Evolutionary conservation across 2,113 vertebrate species (phyloP).

Genomic region (Nansenia antarctica): DNA sequence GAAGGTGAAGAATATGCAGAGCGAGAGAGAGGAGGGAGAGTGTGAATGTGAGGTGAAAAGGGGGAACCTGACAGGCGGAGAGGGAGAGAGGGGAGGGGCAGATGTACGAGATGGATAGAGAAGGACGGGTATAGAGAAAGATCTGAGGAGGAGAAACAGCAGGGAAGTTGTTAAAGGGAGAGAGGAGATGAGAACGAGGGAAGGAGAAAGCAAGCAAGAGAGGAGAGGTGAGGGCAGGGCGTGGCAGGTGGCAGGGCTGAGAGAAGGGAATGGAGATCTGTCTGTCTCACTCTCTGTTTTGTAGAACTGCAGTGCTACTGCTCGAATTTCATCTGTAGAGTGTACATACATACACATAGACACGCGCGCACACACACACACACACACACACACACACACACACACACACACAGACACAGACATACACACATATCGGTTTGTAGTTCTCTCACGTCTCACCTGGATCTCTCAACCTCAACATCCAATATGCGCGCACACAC

Average conservation of each 20-base stretch:
- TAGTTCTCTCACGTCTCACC: not conserved
- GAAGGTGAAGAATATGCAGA: conserved; percentile 27
- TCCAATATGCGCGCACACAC: not conserved
- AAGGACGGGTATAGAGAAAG: not conserved
- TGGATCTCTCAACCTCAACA: not conserved
- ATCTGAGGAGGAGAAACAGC: not conserved
- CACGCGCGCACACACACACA: not conserved
- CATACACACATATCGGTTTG: not conserved
- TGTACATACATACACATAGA: no score
- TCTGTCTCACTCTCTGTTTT: not conserved
- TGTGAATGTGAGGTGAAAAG: conserved; percentile 30
- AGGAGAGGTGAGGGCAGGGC: not conserved
- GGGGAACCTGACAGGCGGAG: conserved; percentile 15
- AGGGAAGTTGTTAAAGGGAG: not conserved
- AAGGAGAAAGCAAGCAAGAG: not conserved
- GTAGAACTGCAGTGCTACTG: not conserved
- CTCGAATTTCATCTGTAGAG: not conserved
- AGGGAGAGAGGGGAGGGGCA: not conserved
- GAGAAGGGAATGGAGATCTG: not conserved
- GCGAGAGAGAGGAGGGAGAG: conserved; percentile 2
- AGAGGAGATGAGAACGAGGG: not conserved
- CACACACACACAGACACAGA: not conserved
- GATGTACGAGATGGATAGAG: conserved; percentile 8
- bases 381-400: not conserved
- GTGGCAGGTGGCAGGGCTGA: not conserved